phyloP scores from a whole-genome alignment of 2,888 invertebrate species.

The Suillia variegata region DNA sequence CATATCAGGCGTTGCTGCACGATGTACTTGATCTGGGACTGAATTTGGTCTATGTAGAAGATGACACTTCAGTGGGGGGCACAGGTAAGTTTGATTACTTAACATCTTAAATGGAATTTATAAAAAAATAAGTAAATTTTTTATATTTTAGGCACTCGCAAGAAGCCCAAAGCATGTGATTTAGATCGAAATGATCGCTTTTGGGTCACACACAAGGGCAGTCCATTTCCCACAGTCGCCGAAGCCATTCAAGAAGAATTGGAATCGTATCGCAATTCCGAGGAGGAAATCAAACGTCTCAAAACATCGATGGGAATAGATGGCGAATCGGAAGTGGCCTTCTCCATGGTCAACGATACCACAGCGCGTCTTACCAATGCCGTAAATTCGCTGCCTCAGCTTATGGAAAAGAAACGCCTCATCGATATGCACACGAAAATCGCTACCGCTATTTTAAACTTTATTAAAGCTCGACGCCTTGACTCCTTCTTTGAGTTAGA shows the following conservation, averaged over 20 bases:
- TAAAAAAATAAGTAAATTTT: too few relatives aligned
- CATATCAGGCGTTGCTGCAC: conserved; percentile 97
- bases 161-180: conserved; percentile 88
- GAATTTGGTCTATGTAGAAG: conserved; percentile 78
- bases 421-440: conserved; percentile 99
- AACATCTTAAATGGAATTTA: not conserved
- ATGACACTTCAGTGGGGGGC: conserved; percentile 62
- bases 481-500: conserved; percentile 98
- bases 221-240: conserved; percentile 92
- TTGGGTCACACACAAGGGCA: conserved; percentile 93
- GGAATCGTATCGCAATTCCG: conserved; percentile 88
- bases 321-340: conserved; percentile 83
- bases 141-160: conserved; percentile 66
- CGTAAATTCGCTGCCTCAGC: conserved; percentile 93
- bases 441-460: conserved; percentile 88
- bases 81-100: too few relatives aligned
- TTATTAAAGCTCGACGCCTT: conserved; percentile 85
- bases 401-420: conserved; percentile 94
- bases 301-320: conserved; percentile 95
- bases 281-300: conserved; percentile 94
- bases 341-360: conserved; percentile 88
- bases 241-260: conserved; percentile 98
- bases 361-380: conserved; percentile 93
- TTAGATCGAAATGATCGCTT: conserved; percentile 87
- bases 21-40: conserved; percentile 92